A percentile compares a stretch with the other conserved stretches of the same genome.
phyloP scores from a whole-genome alignment of 2,113 vertebrate genomes.

The Aptenodytes forsteri region DNA sequence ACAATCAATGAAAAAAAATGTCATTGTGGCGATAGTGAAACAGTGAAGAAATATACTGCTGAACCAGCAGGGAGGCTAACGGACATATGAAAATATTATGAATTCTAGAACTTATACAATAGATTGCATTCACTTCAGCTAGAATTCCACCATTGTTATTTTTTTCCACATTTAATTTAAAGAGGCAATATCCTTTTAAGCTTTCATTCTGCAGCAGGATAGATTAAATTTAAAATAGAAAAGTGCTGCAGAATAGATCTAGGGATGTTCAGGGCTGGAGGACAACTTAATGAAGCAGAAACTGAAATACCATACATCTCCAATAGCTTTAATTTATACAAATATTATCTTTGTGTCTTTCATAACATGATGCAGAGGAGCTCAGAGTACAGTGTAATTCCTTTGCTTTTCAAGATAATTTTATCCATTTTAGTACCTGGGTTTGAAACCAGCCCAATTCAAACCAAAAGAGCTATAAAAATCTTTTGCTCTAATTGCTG shows the following conservation, averaged over 20 bases:
- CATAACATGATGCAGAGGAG: constrained; percentile 50
- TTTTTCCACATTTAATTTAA: constrained; percentile 67
- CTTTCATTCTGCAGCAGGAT: constrained; percentile 51
- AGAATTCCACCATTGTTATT: constrained; percentile 55
- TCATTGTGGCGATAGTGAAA: constrained; percentile 15
- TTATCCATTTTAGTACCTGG: constrained; percentile 61
- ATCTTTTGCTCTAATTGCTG: constrained; percentile 47
- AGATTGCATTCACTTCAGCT: constrained; percentile 54
- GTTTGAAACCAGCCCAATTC: constrained; percentile 54
- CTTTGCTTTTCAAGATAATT: constrained; percentile 54
- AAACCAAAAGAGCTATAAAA: constrained; percentile 52
- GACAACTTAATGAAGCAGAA: constrained; percentile 72
- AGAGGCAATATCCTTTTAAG: constrained; percentile 67
- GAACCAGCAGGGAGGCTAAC: constrained; percentile 16
- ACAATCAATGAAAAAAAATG: constrained; percentile 14
- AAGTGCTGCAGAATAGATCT: constrained; percentile 64
- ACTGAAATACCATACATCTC: constrained; percentile 65
- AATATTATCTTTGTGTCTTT: constrained; percentile 71
- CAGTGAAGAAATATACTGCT: constrained; percentile 17
- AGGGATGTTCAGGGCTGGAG: constrained; percentile 65
- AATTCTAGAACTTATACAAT: constrained; percentile 53
- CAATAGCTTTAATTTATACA: constrained; percentile 74
- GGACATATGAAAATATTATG: constrained; percentile 45
- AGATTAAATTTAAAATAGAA: constrained; percentile 72
- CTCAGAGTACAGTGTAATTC: constrained; percentile 23